Base-by-base conservation (phyloP, 2,888 invertebrate genomes). In the Eueremaeus valkanovi region DNA sequence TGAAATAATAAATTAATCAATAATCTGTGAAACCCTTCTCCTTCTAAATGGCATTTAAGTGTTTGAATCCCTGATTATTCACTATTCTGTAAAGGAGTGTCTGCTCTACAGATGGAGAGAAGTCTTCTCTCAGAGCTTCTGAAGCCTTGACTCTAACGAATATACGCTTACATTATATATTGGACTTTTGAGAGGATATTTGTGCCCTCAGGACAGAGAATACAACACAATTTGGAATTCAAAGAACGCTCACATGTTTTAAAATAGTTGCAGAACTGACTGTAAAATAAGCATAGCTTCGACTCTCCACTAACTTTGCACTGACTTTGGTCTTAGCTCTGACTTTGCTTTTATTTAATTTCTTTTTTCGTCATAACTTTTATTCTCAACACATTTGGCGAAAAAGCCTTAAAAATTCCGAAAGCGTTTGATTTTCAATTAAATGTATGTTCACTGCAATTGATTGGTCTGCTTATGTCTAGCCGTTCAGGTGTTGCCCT, bases 161-260 rank as follows among this genome's bases (percentile, higher is more conserved):
- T 51, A 9, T 18, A 18, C 21, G 16, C 5, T 5, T 51, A 51
- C 16, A n/a, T 21, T n/a, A 51, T 36, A 8, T 36, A 11, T 5
- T 36, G 5, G 36, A 36, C 36, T 36, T 36, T 5, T 29, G 58
- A 58, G 58, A 51, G 58, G 58, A 18, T 6, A 24, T 3, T 45
- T 18, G 18, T 58, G 58, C 27, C 58, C 27, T 58, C 21, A 24
- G 58, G 58, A 8, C 9, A 29, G 21, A 58, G 24, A 58, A 58
- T 58, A 58, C 58, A 58, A 58, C 58, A 58, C 58, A 9, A 58
- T 58, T 58, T 24, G 58, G 58, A 58, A 58, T 58, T 24, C 58
- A 58, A 58, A 18, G 58, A 58, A 58, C 58, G 58, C 58, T 24
- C 18, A 13, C 3, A 13, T 45, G 45, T 18, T 45, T 45, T 40